Base-by-base conservation (phyloP, 1,140 invertebrate species). In the Cyclargus thomasi region DNA sequence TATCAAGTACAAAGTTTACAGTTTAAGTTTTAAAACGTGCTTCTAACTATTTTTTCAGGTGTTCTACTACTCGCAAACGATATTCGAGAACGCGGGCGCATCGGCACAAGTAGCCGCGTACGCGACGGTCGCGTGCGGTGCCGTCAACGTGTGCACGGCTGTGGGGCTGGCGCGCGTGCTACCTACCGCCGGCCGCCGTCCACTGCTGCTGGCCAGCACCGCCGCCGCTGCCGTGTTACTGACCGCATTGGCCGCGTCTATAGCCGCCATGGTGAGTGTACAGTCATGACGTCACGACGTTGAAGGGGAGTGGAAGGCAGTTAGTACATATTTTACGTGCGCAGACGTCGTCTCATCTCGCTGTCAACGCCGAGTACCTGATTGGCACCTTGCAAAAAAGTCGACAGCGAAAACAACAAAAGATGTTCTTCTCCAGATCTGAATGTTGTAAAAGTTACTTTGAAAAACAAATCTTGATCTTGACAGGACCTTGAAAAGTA, bases 61-160 rank as follows among this genome's bases (percentile, higher is more conserved):
- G 20, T 96, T 97, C 87, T 96, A 95, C 83, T 97, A 97, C 83
- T 97, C 95, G 0, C 92, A 93, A 22, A 86, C 83, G 6, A 96
- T 97, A 71, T 96, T 96, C 82, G 76, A 88, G 71, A 84, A 83
- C 36, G 95, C 95, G n/a, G 93, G 93, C 1, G 81, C 97, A 16
- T 90, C 90, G 2, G 74, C 77, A 10, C 39, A 71, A 18, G 86
- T 84, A 16, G 90, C 94, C 4, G 92, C 95, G 80, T 94, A 94
- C 76, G 95, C 94, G 0, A 96, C 93, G 0, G 91, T 97, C 35
- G 94, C 93, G 17, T 94, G 94, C 22, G 95, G 95, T 20, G 75
- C 92, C 35, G 91, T 95, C 63, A 97, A 96, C 81, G 92, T 95
- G 63, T 81, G 91, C 39, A 94, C 96, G 84, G 94, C 95, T 16